Percentiles rank a stretch among this genome's conserved stretches.
phyloP scores from a whole-genome alignment of 2,888 invertebrate species.

The Apamea crenata region DNA sequence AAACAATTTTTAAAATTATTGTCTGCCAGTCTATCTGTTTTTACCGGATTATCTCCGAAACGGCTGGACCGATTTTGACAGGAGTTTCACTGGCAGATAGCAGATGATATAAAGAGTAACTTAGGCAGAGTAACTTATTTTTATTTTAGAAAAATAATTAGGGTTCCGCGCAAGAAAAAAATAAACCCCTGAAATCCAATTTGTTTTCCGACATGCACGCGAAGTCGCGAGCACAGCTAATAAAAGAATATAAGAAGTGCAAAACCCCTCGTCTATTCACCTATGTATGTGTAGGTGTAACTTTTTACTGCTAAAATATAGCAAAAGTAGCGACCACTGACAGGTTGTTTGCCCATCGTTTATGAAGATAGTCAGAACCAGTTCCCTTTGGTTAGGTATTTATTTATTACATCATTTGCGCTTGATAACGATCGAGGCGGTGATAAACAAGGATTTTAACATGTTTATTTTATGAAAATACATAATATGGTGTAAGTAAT shows the following conservation, averaged over 20 bases:
- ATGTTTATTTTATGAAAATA: conserved; percentile 39
- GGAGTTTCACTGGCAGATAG: not conserved
- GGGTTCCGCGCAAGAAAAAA: not conserved
- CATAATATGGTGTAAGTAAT: conserved; percentile 3
- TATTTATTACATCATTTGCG: conserved; percentile 51
- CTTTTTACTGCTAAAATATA: conserved; percentile 24
- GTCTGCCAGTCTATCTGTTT: not conserved
- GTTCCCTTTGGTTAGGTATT: conserved; percentile 43
- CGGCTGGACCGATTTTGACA: not conserved
- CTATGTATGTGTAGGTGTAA: not conserved
- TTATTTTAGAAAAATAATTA: not conserved
- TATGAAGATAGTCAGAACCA: conserved; percentile 32
- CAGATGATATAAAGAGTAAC: not conserved
- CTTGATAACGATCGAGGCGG: conserved; percentile 29
- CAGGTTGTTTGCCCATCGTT: conserved; percentile 20
- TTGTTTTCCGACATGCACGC: not conserved
- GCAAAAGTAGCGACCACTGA: conserved; percentile 12
- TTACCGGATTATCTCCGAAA: not conserved
- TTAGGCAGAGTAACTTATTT: not conserved
- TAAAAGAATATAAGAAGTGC: not conserved
- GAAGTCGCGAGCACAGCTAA: not conserved
- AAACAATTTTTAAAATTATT: not conserved
- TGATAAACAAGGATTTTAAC: conserved; percentile 38
- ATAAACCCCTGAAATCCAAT: not conserved
- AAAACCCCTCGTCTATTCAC: not conserved